Conservation (phyloP, 2,888 invertebrate genomes). For the Clitarchus hookeri region DNA sequence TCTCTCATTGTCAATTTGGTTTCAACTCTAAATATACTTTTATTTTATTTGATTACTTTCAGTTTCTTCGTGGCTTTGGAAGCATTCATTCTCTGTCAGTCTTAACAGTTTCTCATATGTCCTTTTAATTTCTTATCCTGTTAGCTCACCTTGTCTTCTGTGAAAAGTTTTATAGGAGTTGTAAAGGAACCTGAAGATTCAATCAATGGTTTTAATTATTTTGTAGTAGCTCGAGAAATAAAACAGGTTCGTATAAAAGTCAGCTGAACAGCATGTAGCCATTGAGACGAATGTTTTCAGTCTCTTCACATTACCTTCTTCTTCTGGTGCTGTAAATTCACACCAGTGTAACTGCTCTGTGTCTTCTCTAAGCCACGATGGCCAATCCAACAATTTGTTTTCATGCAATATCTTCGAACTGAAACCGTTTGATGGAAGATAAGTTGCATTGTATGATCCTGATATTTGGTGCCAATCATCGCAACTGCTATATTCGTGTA, state of each 20-base stretch:
- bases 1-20: neutral
- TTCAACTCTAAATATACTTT: neutral
- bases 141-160: neutral
- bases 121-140: neutral
- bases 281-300: neutral
- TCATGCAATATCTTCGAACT: neutral
- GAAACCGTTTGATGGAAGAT: neutral
- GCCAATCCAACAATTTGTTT: neutral
- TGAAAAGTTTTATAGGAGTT: neutral
- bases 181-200: neutral
- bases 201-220: neutral
- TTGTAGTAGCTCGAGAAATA: neutral
- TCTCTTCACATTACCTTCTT: neutral
- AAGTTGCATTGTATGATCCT: neutral
- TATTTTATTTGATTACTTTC: too few relatives aligned
- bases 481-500: neutral
- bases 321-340: neutral
- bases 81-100: neutral
- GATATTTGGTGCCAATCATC: neutral
- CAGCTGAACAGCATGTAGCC: neutral
- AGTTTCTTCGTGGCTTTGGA: neutral
- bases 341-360: neutral
- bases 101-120: neutral
- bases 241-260: neutral
- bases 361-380: neutral